phyloP scores from a whole-genome alignment of 64 coral and sea anemone species.

The Catalaphyllia jardinei region DNA sequence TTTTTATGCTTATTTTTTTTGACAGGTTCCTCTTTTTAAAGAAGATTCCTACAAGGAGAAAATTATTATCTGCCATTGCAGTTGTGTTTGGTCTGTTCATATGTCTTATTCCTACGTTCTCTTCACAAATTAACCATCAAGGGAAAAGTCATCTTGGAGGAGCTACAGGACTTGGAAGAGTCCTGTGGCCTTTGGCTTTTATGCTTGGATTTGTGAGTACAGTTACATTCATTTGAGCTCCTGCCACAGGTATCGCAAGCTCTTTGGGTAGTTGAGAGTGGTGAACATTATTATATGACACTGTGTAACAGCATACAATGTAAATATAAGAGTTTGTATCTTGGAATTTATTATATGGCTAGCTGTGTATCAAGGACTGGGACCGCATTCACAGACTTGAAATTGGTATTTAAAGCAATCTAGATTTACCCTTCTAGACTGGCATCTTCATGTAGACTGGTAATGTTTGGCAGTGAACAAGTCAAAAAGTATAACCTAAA shows the following conservation, averaged over 20 bases:
- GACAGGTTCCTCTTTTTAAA: constrained; percentile 59
- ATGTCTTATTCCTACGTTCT: constrained; percentile 69
- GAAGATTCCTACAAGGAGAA: constrained; percentile 67
- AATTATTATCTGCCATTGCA: constrained; percentile 52
- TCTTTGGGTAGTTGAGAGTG: too few relatives aligned
- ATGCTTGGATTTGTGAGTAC: constrained; percentile 84
- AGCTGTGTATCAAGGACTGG: too few relatives aligned
- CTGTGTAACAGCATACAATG: too few relatives aligned
- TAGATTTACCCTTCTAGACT: too few relatives aligned
- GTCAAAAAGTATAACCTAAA: too few relatives aligned
- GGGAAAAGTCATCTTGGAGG: constrained; percentile 54
- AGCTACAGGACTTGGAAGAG: constrained; percentile 61
- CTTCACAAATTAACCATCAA: constrained; percentile 49
- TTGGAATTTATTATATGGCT: too few relatives aligned
- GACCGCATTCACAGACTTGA: too few relatives aligned
- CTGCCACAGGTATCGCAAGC: neutral
- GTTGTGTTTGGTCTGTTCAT: constrained; percentile 73
- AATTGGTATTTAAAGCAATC: too few relatives aligned
- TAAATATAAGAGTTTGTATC: too few relatives aligned
- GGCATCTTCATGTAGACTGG: too few relatives aligned
- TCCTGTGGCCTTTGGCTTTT: constrained; percentile 80
- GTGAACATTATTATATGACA: too few relatives aligned
- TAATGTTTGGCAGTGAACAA: too few relatives aligned
- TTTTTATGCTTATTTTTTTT: neutral
- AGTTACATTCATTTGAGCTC: neutral